Evolutionary conservation across 1,140 invertebrate genomes (phyloP).

Genomic region (Pseudomyrmex cubaensis): DNA sequence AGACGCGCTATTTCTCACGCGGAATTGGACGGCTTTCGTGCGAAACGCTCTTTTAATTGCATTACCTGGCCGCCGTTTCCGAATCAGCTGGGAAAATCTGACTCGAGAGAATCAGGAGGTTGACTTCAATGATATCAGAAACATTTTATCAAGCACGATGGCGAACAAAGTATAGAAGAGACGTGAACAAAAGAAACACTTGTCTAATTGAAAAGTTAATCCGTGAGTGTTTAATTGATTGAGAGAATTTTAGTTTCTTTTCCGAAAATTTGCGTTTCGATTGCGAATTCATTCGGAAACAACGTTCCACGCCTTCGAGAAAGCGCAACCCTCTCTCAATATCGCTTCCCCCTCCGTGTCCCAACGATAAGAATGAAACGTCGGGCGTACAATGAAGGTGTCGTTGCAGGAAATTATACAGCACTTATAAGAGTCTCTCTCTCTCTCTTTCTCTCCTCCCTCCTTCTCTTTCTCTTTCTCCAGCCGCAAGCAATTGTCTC

Average conservation of each 20-base stretch:
- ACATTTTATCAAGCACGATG: neutral
- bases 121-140: slow-evolving; percentile 13
- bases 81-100: slow-evolving; percentile 43
- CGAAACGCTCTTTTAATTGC: slow-evolving; percentile 44
- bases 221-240: neutral
- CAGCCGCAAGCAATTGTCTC: slow-evolving; percentile 84
- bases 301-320: neutral
- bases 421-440: slow-evolving; percentile 83
- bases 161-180: neutral
- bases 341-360: slow-evolving; percentile 42
- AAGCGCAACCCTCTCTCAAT: slow-evolving; percentile 30
- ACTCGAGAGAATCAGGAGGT: slow-evolving; percentile 16
- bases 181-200: neutral
- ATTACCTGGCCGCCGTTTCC: neutral
- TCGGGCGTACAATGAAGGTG: slow-evolving; percentile 84
- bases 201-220: neutral
- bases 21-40: slow-evolving; percentile 20
- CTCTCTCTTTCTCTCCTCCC: slow-evolving; percentile 66
- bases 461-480: slow-evolving; percentile 71
- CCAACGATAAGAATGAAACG: slow-evolving; percentile 83
- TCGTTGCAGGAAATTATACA: slow-evolving; percentile 86
- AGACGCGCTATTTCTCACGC: slow-evolving; percentile 36
- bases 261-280: neutral
- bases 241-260: neutral
- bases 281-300: slow-evolving; percentile 20